phyloP scores from a whole-genome alignment of 2,113 vertebrate genomes.

The Pangasianodon hypophthalmus region DNA sequence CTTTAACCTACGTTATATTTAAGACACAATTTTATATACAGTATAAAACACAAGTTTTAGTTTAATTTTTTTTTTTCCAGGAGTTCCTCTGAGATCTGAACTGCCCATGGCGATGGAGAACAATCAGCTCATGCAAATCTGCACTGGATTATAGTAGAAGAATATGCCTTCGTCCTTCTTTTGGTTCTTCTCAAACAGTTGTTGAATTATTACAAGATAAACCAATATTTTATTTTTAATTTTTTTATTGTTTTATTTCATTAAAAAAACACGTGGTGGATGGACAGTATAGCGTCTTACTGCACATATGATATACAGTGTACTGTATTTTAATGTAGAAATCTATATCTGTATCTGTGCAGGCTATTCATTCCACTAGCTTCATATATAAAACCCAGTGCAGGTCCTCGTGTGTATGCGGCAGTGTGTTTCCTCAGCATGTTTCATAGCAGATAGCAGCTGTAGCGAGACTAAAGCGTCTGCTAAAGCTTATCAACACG shows the following conservation, averaged over 20 bases:
- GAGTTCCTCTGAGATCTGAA: background rate
- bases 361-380: background rate
- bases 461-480: conserved; percentile 18
- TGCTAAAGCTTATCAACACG: conserved; percentile 36
- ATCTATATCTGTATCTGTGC: background rate
- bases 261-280: too few species aligned
- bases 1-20: too few species aligned
- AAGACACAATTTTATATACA: too few species aligned
- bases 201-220: background rate
- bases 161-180: background rate
- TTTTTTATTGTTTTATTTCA: background rate
- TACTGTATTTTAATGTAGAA: background rate
- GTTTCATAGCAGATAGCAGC: conserved; percentile 28
- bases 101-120: background rate
- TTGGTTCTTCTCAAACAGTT: background rate
- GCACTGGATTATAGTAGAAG: background rate
- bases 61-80: too few species aligned
- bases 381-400: background rate
- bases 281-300: background rate
- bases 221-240: background rate
- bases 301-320: background rate
- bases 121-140: background rate
- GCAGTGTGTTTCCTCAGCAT: background rate
- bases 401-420: background rate
- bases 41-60: too few species aligned